phyloP scores from a whole-genome alignment of 2,113 vertebrate species.

The Parotia lawesii region DNA sequence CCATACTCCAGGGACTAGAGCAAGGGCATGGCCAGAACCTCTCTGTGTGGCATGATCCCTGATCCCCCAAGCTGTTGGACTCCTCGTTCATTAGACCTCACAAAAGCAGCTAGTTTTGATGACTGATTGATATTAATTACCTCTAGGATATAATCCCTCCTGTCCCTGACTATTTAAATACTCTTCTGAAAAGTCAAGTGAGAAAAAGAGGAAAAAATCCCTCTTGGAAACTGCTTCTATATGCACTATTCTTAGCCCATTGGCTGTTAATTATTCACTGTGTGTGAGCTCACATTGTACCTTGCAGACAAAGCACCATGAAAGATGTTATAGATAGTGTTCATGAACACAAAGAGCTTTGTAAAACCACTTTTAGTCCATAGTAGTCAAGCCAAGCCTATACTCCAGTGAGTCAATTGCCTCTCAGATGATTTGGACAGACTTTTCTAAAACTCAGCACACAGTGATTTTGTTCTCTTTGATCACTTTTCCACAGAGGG shows the following conservation, averaged over 20 bases:
- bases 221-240: background rate
- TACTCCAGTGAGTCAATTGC: background rate
- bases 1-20: background rate
- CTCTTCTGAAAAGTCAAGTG: background rate
- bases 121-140: background rate
- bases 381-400: background rate
- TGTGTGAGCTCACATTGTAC: background rate
- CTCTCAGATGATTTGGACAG: background rate
- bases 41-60: no score
- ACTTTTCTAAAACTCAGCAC: background rate
- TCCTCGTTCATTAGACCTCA: background rate
- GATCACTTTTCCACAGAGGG: background rate
- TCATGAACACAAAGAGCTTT: background rate
- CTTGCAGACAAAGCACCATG: background rate
- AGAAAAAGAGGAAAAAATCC: background rate
- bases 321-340: background rate
- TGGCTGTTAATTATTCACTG: slow-evolving; percentile 34
- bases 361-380: background rate
- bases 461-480: background rate
- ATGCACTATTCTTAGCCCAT: background rate
- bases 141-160: background rate
- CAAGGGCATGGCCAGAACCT: background rate
- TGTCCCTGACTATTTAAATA: background rate
- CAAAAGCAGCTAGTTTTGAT: background rate
- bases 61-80: background rate